A percentile compares a stretch with the other conserved stretches of the same genome.
Evolutionary conservation across 2,797 vertebrate genomes (phyloP).

Genomic region (Setipinna tenuifilis): DNA sequence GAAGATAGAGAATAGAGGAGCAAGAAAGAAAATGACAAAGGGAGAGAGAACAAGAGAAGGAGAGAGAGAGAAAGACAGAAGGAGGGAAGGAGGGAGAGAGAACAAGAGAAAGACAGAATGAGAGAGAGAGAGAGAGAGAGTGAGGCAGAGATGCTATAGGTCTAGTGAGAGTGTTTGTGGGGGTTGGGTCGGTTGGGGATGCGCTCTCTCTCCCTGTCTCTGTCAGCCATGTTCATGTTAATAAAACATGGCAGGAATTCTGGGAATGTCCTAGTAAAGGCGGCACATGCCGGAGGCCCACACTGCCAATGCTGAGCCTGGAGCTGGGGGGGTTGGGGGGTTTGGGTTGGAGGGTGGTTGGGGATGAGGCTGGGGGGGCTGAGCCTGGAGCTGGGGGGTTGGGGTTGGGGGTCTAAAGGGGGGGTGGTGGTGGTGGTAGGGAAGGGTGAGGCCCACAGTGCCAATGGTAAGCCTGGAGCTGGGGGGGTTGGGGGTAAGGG

Average conservation of each 20-base stretch:
- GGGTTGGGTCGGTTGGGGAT: background rate
- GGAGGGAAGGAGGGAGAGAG: background rate
- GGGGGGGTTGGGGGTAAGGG: background rate
- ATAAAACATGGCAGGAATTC: conserved; percentile 43
- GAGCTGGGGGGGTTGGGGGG: too few species aligned
- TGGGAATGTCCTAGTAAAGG: conserved; percentile 51
- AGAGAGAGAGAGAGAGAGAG: background rate
- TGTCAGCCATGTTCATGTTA: conserved; percentile 32
- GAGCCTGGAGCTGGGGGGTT: background rate
- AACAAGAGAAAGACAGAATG: background rate
- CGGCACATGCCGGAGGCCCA: background rate
- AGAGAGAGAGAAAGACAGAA: background rate
- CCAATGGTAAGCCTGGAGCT: background rate
- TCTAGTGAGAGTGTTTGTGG: background rate
- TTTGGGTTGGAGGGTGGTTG: background rate
- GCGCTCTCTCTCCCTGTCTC: background rate
- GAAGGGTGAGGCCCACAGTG: background rate
- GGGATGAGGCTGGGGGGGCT: background rate
- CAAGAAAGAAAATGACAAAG: background rate
- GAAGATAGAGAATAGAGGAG: background rate
- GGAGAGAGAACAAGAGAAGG: background rate
- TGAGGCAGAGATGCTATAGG: background rate
- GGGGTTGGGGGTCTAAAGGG: background rate
- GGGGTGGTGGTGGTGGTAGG: too few species aligned
- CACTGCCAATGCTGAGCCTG: too few species aligned